Base-by-base conservation (phyloP, 2,888 invertebrate species). In the Amphipoea lucens region DNA sequence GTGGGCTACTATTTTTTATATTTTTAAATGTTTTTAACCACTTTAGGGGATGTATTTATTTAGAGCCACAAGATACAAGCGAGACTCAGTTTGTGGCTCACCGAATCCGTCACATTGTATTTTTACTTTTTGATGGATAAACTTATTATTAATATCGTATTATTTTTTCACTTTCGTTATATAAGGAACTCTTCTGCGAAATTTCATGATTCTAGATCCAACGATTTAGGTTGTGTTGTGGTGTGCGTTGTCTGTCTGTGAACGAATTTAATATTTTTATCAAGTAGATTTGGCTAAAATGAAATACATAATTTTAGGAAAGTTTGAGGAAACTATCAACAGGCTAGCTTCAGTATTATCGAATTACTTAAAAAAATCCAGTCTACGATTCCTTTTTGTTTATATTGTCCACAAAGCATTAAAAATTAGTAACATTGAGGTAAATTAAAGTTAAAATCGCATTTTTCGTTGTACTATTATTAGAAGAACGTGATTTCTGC, bases 371-470 rank as follows among this genome's bases (percentile, higher is more conserved):
- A 36, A 65, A 17, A 65, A 70, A 29, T 1, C 11, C 9, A 57
- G 40, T 4, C 40, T n/a, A 42, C 4, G 12, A 51, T 60, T 45
- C 3, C 2, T 66, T 72, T 66, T 66, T 45, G 6, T 54, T 54
- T 54, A 0, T 57, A 23, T 14, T 57, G 4, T 45, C 7, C 0
- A 60, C 0, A 74, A 62, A 60, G n/a, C 51, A 40, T n/a, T 4
- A 0, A 36, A 51, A 76, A 66, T 76, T 36, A 51, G 11, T 9
- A 36, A 11, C n/a, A 36, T 67, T 77, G 11, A 57, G 66, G 7
- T 62, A 71, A 71, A 71, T 82, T 82, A 40, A 62, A 77, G 48
- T 71, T 54, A 36, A 62, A 82, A 82, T 76, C 17, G 29, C 20
- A 66, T 65, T 76, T 69, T 23, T 60, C 51, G 54, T 40, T 23